Evolutionary conservation across 2,888 invertebrate genomes (phyloP), one percentile per base, ranked within the genome.

Genomic region (Drosophila setosimentum): DNA sequence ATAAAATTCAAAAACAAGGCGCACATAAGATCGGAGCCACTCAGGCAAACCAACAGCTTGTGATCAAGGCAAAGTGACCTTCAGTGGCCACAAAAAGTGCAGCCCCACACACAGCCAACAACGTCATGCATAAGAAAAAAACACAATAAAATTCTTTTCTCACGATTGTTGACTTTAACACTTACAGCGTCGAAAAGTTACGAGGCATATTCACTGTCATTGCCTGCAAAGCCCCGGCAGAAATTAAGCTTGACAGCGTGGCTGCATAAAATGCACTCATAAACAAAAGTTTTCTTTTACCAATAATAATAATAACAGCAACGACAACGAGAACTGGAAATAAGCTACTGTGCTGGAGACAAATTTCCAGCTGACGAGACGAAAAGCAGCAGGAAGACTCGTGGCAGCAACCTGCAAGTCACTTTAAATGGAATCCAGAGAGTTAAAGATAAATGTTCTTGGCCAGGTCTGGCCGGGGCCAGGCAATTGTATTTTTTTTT

Each of bases 131-230:
- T 65, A 78, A 70, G 58, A 30, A 18, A 55, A 67, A 62, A 87
- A 83, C 79, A 88, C 83, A 82, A 82, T 89, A 87, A 86, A 90
- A 90, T 90, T 91, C 90, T 91, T 90, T 90, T 90, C 90, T 90
- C 90, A 90, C 90, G 90, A 90, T 90, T 90, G 89, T 90, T 90
- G 83, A 90, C 86, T 84, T 90, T 90, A 90, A 82, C 89, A 90
- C 86, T 90, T 91, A 87, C 88, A 82, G 78, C 78, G 81, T 73
- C 68, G 73, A 76, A 80, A 78, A 77, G 62, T 69, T 87, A 76
- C 73, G 76, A 79, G 83, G 60, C 78, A 80, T 89, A 89, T 87
- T 84, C 83, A 89, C 86, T 87, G 85, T 81, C 89, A 85, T 79
- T 86, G 85, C 81, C 83, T 76, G 81, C 61, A 71, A 48, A 61